Conservation (phyloP, 2,113 vertebrate genomes). For the Hypocryptadius cinnamomeus region DNA sequence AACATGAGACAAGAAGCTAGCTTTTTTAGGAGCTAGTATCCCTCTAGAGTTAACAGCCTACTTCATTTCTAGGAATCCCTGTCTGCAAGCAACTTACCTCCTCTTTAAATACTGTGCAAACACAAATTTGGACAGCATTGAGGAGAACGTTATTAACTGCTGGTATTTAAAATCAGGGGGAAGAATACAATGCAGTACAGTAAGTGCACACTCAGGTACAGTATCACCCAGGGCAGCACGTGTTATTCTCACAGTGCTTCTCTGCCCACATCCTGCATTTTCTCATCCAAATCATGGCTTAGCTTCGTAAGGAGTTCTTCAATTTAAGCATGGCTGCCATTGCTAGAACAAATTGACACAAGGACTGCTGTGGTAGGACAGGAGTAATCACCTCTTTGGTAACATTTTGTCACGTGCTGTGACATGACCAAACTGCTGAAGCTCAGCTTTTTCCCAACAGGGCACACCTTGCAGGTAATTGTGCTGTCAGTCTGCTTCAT, state of each 20-base stretch:
- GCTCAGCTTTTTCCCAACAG: neutral
- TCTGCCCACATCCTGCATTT: neutral
- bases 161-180: neutral
- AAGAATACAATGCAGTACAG: neutral
- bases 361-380: neutral
- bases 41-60: neutral
- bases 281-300: neutral
- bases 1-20: neutral
- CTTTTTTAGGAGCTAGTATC: neutral
- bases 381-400: neutral
- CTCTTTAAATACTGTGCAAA: neutral
- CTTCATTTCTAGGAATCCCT: neutral
- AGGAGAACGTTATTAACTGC: neutral
- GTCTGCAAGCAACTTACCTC: neutral
- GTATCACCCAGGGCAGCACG: neutral
- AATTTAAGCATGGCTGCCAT: neutral
- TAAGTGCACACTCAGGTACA: neutral
- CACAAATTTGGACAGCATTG: neutral
- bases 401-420: neutral
- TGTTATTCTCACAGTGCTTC: neutral
- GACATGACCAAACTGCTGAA: neutral
- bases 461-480: neutral
- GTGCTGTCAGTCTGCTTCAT: neutral
- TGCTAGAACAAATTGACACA: neutral
- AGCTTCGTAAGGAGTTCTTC: neutral